Evolutionary conservation across 1,140 invertebrate species (phyloP), one percentile per base, ranked within the genome.

Genomic region (Antheraea mylitta): DNA sequence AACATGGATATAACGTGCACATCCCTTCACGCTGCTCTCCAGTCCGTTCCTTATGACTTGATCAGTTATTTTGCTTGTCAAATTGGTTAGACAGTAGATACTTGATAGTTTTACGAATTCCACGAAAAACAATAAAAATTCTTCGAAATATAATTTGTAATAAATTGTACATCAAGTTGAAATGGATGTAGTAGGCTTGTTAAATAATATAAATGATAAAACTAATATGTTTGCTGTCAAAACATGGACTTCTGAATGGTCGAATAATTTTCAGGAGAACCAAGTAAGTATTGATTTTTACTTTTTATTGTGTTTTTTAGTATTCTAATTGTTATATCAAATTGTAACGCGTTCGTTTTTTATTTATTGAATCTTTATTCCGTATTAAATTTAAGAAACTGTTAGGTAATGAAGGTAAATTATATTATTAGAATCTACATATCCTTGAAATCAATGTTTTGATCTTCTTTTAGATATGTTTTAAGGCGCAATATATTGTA

Each of bases 171-270:
- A 67, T 18, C 73, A 70, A 77, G 70, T 69, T 64, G 81, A 85
- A 80, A 91, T 91, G 89, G 89, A 91, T 74, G 89, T 91, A n/a
- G 85, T 90, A 53, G 85, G 86, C 30, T 78, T 91, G 37, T 77
- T 91, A 64, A 91, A 82, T 77, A 91, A 87, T 81, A 89, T 91
- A 62, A 82, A 91, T 63, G 87, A 90, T 42, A 90, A 90, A 79
- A 74, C 86, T 22, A 86, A 91, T 62, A 86, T 91, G 86, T 91
- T 91, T 73, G 89, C 87, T 36, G 83, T 91, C 9, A 88, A 85
- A 80, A 91, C 89, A 59, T 91, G 89, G 89, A 91, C 89, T 18
- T 83, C 87, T 0, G 86, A 91, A 58, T 91, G 87, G 89, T 83
- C 89, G 0, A 82, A 89, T 69, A 91, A 85, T 82, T 90, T 90